Evolutionary conservation across 2,888 invertebrate species (phyloP).

Genomic region (Mycalesis mineus): DNA sequence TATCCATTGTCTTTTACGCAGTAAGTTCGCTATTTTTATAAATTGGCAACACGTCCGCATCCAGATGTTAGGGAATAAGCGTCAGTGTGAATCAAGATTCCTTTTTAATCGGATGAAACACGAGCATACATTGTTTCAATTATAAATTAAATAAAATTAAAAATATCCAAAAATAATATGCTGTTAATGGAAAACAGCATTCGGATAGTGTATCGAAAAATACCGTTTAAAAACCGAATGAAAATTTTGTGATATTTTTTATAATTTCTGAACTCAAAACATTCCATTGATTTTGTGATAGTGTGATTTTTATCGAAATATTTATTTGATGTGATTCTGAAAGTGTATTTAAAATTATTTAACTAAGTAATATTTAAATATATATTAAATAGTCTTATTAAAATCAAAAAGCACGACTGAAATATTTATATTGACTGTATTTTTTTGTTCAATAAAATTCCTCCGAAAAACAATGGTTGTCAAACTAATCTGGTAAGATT

Average conservation of each 20-base stretch:
- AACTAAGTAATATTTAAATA: background rate
- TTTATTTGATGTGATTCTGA: conserved; percentile 52
- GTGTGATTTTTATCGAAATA: conserved; percentile 40
- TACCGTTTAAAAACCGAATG: conserved; percentile 47
- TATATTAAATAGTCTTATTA: too few species aligned
- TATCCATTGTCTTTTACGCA: conserved; percentile 35
- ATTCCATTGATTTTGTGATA: conserved; percentile 33
- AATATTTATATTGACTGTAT: background rate
- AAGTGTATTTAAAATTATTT: conserved; percentile 1
- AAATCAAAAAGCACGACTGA: conserved; percentile 25
- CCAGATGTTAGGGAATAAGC: conserved; percentile 27
- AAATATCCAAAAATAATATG: conserved; percentile 38
- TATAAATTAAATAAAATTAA: conserved; percentile 11
- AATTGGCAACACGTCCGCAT: conserved; percentile 52
- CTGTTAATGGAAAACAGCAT: conserved; percentile 63
- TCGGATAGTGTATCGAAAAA: conserved; percentile 48
- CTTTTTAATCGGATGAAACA: conserved; percentile 29
- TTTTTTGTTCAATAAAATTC: conserved; percentile 19
- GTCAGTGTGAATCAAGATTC: conserved; percentile 42
- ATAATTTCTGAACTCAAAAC: conserved; percentile 22
- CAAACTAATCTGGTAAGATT: conserved; percentile 53
- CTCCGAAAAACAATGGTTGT: conserved; percentile 50
- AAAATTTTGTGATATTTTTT: conserved; percentile 32
- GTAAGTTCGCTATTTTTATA: conserved; percentile 48
- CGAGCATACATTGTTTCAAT: conserved; percentile 29